phyloP scores from a whole-genome alignment of 2,888 invertebrate genomes.

The Drosophila monieri region DNA sequence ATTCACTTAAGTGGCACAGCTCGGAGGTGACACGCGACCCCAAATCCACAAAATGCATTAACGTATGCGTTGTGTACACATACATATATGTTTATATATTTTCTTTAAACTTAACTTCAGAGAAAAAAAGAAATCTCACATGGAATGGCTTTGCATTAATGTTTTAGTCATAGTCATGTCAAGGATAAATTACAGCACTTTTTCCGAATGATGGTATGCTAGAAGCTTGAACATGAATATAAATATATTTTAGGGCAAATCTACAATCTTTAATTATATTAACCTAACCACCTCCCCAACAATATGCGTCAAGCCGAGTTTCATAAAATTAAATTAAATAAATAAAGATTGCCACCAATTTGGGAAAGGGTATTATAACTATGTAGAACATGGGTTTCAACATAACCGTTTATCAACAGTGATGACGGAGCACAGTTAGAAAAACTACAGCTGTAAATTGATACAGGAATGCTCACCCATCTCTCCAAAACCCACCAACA shows the following conservation, averaged over 20 bases:
- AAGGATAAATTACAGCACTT: too few species aligned
- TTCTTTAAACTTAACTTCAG: background rate
- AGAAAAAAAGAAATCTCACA: constrained; percentile 29
- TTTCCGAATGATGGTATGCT: too few species aligned
- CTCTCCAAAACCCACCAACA: background rate
- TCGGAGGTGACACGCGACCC: constrained; percentile 54
- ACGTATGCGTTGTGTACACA: background rate
- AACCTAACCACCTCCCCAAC: background rate
- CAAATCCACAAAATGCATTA: constrained; percentile 31
- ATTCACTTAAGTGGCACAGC: constrained; percentile 65
- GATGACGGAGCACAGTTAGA: constrained; percentile 19
- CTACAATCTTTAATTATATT: too few species aligned
- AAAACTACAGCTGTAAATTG: constrained; percentile 21
- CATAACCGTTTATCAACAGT: constrained; percentile 1
- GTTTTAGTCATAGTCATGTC: too few species aligned
- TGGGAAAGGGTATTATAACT: constrained; percentile 4
- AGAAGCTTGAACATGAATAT: too few species aligned
- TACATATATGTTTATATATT: background rate
- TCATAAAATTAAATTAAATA: background rate
- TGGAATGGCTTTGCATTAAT: constrained; percentile 53
- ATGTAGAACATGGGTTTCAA: background rate
- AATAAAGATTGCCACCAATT: background rate
- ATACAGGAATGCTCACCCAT: constrained; percentile 16
- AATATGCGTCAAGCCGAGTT: background rate
- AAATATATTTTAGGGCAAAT: background rate